A percentile compares a stretch with the other conserved stretches of the same genome.
Conservation (phyloP, 2,797 vertebrate genomes). For the Sebastes trivittatus region DNA sequence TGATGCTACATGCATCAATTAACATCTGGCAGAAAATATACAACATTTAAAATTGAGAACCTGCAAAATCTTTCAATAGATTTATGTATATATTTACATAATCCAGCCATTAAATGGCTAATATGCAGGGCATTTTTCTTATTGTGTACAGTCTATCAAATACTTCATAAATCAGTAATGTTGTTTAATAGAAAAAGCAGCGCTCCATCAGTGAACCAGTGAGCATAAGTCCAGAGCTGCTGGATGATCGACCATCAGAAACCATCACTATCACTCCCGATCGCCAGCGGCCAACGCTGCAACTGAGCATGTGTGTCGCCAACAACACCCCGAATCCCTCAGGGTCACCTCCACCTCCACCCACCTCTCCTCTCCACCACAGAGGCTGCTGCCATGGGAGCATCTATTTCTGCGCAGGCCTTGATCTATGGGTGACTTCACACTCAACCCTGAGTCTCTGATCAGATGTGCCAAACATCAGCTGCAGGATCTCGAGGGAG, state of each 20-base stretch:
- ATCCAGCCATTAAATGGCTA: neutral
- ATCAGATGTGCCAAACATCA: constrained; percentile 63
- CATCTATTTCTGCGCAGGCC: constrained; percentile 64
- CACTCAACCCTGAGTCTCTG: constrained; percentile 47
- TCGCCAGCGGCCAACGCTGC: constrained; percentile 32
- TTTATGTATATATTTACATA: neutral
- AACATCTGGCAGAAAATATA: neutral
- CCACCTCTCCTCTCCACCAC: constrained; percentile 31
- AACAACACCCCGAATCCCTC: constrained; percentile 48
- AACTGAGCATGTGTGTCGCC: constrained; percentile 46
- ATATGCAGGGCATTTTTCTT: neutral
- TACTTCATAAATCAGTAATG: neutral
- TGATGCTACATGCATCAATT: neutral
- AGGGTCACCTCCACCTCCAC: constrained; percentile 57
- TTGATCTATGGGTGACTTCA: constrained; percentile 68
- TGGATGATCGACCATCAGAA: constrained; percentile 46
- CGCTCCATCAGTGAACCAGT: neutral
- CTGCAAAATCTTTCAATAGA: neutral
- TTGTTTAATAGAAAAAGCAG: neutral
- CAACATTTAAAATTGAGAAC: neutral
- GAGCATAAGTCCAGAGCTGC: constrained; percentile 25
- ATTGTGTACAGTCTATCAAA: neutral
- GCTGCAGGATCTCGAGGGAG: constrained; percentile 30
- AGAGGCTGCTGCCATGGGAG: constrained; percentile 58
- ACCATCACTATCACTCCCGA: constrained; percentile 38